Base-by-base conservation (phyloP, 2,113 vertebrate species). In the Myiozetetes cayanensis region DNA sequence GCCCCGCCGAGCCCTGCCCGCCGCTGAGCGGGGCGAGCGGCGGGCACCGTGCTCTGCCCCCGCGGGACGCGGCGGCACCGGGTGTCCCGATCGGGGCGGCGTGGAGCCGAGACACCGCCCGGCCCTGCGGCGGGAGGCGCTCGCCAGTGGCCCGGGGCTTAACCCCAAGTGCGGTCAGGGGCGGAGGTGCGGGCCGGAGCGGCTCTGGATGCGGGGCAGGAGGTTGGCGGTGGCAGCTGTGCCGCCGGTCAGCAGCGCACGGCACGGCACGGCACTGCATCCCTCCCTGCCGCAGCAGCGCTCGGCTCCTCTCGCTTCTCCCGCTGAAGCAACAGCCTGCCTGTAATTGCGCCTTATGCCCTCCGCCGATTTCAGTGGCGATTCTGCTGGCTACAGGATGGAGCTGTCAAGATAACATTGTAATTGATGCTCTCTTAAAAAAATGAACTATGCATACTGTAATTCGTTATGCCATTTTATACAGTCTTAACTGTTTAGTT, bases 101-200 rank as follows among this genome's bases (percentile, higher is more conserved):
- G 30, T 0, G 44, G 12, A 39, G 65, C 49, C 1, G 37, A 14
- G 31, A 12, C 52, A 1, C 4, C 6, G 53, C 67, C 63, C 28
- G 30, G 28, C 71, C 39, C 31, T 18, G 88, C 63, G 24, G 21
- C 10, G 21, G 44, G 41, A 8, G 11, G 2, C 3, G 7, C 50
- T 30, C 30, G 9, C 14, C 41, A 9, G 18, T 2, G 30, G 4
- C 14, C 15, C 37, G 0, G 30, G 14, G 19, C 3, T 5, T 8
- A 23, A 12, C 10, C 50, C 14, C 8, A 1, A 2, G 46, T 1
- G 2, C 5, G 31, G 8, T 30, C 28, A 0, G 0, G 66, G 55
- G 1, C 2, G 0, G 37, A 2, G 30, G 3, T 1, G 1, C 28
- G 14, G 55, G 3, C 49, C 5, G 30, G 55, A 30, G 19, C 3